Percentiles rank a stretch among this genome's conserved stretches.
phyloP scores from a whole-genome alignment of 2,888 invertebrate species.

The Thecocarcelia acutangulata region DNA sequence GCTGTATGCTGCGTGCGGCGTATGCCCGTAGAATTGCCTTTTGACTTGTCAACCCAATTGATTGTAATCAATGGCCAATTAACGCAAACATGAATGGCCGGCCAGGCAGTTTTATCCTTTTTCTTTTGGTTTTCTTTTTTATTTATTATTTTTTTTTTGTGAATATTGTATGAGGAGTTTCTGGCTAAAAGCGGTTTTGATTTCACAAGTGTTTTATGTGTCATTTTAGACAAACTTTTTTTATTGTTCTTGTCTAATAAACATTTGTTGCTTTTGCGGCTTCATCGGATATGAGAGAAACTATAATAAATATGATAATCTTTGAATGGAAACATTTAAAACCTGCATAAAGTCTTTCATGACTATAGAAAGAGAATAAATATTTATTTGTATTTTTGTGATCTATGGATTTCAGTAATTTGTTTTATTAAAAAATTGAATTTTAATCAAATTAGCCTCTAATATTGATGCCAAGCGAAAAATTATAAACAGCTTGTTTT shows the following conservation, averaged over 20 bases:
- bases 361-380: too few species aligned
- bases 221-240: background rate
- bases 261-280: constrained; percentile 5
- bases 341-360: too few species aligned
- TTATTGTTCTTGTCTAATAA: too few species aligned
- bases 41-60: constrained; percentile 54
- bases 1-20: background rate
- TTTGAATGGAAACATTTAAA: background rate
- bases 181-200: background rate
- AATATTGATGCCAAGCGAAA: too few species aligned
- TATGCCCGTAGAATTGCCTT: background rate
- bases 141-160: background rate
- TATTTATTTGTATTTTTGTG: too few species aligned
- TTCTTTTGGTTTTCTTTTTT: background rate
- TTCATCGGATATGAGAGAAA: too few species aligned
- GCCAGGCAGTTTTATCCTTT: constrained; percentile 50
- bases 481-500: too few species aligned
- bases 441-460: too few species aligned
- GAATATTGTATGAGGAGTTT: background rate
- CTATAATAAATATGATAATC: background rate
- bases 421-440: too few species aligned
- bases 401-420: too few species aligned
- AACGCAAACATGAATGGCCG: constrained; percentile 54
- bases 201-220: constrained; percentile 6
- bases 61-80: constrained; percentile 66